Evolutionary conservation across 1,140 invertebrate genomes (phyloP).

Genomic region (Portunus trituberculatus): DNA sequence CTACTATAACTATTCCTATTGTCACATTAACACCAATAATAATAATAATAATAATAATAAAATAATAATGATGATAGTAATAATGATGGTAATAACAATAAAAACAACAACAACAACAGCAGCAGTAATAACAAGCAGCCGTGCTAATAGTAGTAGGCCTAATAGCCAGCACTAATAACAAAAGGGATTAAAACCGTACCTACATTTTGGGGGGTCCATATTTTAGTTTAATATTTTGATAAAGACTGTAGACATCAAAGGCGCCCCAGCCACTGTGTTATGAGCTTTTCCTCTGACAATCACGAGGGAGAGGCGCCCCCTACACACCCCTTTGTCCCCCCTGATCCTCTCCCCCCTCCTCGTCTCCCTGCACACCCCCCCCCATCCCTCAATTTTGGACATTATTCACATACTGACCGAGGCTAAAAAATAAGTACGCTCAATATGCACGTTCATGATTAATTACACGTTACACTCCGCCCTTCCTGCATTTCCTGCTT

Average conservation of each 20-base stretch:
- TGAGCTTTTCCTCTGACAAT: slow-evolving; percentile 66
- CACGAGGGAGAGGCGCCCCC: background rate
- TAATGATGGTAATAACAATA: background rate
- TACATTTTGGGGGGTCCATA: slow-evolving; percentile 32
- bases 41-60: background rate
- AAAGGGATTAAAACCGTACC: background rate
- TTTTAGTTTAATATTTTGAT: slow-evolving; percentile 71
- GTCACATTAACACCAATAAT: too few species aligned
- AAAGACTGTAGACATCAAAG: slow-evolving; percentile 58
- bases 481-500: too few species aligned
- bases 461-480: background rate
- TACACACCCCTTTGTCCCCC: background rate
- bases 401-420: slow-evolving; percentile 33
- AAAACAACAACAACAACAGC: too few species aligned
- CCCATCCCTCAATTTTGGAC: background rate
- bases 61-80: background rate
- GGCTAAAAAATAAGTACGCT: slow-evolving; percentile 8
- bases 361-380: background rate
- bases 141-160: too few species aligned
- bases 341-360: background rate
- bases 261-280: background rate
- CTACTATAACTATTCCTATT: too few species aligned
- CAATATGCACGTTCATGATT: slow-evolving; percentile 1
- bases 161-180: background rate
- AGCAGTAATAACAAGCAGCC: too few species aligned